Evolutionary conservation across 2,888 invertebrate species (phyloP).

Genomic region (Orgyia antiqua): DNA sequence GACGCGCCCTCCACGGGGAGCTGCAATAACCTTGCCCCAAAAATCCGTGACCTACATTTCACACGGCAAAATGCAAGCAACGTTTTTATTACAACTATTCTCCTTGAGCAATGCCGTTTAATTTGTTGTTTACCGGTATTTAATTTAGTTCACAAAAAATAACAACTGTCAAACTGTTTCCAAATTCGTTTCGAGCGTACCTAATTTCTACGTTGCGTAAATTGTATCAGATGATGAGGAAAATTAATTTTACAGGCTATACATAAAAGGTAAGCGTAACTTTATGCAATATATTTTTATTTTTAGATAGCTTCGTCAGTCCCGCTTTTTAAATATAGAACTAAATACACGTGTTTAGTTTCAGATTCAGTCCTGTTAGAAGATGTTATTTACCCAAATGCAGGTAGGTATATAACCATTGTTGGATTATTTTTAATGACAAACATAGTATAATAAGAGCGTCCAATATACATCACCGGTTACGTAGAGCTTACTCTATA

Average conservation of each 20-base stretch:
- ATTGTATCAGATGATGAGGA: slow-evolving; percentile 11
- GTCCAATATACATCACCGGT: too few species aligned
- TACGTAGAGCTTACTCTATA: too few species aligned
- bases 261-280: too few species aligned
- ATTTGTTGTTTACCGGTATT: slow-evolving; percentile 22
- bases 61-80: slow-evolving; percentile 62
- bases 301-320: too few species aligned
- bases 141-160: slow-evolving; percentile 17
- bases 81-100: slow-evolving; percentile 52
- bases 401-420: too few species aligned
- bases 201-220: slow-evolving; percentile 14
- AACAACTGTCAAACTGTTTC: slow-evolving; percentile 12
- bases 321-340: too few species aligned
- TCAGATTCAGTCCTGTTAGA: too few species aligned
- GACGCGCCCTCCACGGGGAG: slow-evolving; percentile 32
- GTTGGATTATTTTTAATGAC: too few species aligned
- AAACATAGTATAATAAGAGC: too few species aligned
- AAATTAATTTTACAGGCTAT: slow-evolving; percentile 12
- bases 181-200: slow-evolving; percentile 11
- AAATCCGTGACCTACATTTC: slow-evolving; percentile 72
- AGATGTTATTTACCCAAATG: too few species aligned
- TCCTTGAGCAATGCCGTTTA: slow-evolving; percentile 35
- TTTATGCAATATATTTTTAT: too few species aligned
- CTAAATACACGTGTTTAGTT: too few species aligned
- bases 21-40: slow-evolving; percentile 66